phyloP scores from a whole-genome alignment of 2,113 vertebrate genomes.

The Emydocephalus ijimae region DNA sequence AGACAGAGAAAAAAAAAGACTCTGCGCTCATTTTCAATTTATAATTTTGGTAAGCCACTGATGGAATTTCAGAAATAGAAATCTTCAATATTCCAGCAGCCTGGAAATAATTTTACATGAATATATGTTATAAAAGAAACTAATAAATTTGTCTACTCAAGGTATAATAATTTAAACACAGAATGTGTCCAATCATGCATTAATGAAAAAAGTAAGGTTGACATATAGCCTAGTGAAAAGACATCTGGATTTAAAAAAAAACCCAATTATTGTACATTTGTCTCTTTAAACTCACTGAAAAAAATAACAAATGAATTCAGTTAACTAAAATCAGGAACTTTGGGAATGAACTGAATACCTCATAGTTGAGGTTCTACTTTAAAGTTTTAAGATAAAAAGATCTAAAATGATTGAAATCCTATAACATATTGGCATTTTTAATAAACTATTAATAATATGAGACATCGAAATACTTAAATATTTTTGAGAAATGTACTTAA shows the following conservation, averaged over 20 bases:
- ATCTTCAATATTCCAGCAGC: neutral
- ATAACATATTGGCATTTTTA: neutral
- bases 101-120: neutral
- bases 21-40: neutral
- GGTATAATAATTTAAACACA: neutral
- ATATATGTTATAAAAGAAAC: neutral
- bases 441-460: neutral
- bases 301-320: neutral
- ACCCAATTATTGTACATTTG: neutral
- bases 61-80: constrained; percentile 29
- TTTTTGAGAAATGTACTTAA: neutral
- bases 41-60: constrained; percentile 31
- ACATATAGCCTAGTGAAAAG: neutral
- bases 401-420: neutral
- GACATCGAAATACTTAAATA: neutral
- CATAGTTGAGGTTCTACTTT: neutral
- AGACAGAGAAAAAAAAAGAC: neutral
- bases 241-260: neutral
- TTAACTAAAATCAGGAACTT: neutral
- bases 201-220: neutral
- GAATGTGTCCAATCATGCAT: neutral
- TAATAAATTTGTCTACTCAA: neutral
- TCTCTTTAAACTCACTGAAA: neutral
- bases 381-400: neutral
- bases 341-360: neutral